Base-by-base conservation (phyloP, 1,140 invertebrate species). In the Dendroctonus valens region DNA sequence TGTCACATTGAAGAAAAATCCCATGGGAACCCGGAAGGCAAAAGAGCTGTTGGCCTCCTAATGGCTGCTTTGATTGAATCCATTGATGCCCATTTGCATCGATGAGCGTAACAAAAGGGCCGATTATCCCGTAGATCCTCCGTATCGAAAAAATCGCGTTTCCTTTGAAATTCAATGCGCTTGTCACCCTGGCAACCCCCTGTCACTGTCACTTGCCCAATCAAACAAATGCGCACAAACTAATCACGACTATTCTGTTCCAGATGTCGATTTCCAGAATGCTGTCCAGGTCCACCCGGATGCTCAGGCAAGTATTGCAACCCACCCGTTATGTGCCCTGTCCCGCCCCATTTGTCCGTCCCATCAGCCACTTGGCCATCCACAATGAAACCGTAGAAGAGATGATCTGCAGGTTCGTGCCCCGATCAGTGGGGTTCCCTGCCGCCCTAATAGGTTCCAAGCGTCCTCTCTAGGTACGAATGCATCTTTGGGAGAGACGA, bases 401-500 rank as follows among this genome's bases (percentile, higher is more conserved):
- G 48, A 65, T 73, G 52, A 71, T 67, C 41, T 69, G 68, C 53
- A 69, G 68, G 68, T 72, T 50, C 50, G 61, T 11, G 2, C 8
- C 6, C 9, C 14, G 9, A 38, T 7, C 53, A n/a, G 7, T 55
- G 26, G 39, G 8, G 9, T 37, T 38, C 38, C 6, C 14, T 5
- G 7, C 38, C 15, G 37, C 52, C 26, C 40, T 8, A 2, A 8
- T 54, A n/a, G 3, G 40, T 54, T 15, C 52, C 5, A 7, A 38
- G 52, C 12, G 52, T 37, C 52, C 5, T 44, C 65, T 72, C 51
- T 55, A 77, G 76, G 68, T 78, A 75, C 64, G 72, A 74, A 49
- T 72, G 72, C 55, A 73, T 74, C 60, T 86, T 91, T 75, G 84
- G 80, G 70, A 73, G 83, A 41, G 77, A 80, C 11, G 84, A 90